Base-by-base conservation (phyloP, 2,888 invertebrate genomes). In the Saturnia japonica region DNA sequence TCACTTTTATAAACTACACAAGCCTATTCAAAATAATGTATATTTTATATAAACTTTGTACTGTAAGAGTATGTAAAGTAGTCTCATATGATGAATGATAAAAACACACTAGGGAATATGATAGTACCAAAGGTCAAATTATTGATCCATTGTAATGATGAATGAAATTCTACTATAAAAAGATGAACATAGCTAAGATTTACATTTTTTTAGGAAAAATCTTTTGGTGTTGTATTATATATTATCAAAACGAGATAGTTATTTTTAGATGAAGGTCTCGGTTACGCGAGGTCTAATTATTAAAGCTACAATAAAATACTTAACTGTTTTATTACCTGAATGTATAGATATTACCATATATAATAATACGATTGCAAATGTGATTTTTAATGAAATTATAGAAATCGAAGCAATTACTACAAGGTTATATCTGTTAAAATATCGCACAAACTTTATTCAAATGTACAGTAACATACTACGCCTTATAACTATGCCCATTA, bases 251-350 rank as follows among this genome's bases (percentile, higher is more conserved):
- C 73, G 70, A 73, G 78, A 77, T 76, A 82, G 77, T 79, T 92
- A 93, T 92, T 92, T 89, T 82, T 93, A 93, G 92, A 84, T 77
- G 91, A 92, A 93, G 93, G 93, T 93, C 90, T 91, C 80, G 84
- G 86, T 84, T 85, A 70, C 70, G 51, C 45, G 77, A 76, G 76
- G 76, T 79, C 74, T 84, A 85, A 87, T 86, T 78, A 83, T n/a
- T n/a, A n/a, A 84, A 78, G 78, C 82, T 88, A 87, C 88, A 88
- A 87, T 89, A 85, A 75, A 75, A 74, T 75, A 73, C 75, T 75
- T 76, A 74, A 76, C 70, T 28, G 71, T 54, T 69, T 68, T 73
- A 72, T 74, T 67, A 64, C 71, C 67, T 71, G 70, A 16, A 68
- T 73, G 70, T 77, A 75, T 60, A 68, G 64, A 54, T 74, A 70